Evolutionary conservation across 2,113 vertebrate species (phyloP).

Genomic region (Urocitellus parryii): DNA sequence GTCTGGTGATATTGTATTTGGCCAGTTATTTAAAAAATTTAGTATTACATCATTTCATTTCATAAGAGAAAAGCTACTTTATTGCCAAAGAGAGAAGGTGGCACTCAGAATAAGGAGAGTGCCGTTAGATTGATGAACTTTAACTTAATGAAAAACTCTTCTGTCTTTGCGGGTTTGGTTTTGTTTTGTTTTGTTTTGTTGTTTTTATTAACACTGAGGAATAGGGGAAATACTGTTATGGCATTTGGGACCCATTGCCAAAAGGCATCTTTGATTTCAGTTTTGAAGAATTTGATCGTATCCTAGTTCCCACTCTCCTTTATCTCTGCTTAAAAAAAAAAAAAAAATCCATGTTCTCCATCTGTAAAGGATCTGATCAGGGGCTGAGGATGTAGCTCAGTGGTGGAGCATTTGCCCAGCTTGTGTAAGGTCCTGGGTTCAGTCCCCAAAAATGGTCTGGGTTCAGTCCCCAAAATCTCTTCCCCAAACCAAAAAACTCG

Average conservation of each 20-base stretch:
- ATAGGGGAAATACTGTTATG: not conserved
- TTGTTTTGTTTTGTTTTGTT: not conserved
- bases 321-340: conserved; percentile 62
- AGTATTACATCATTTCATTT: not conserved
- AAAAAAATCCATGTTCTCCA: not conserved
- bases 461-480: not conserved
- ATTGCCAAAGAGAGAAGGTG: not conserved
- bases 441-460: not conserved
- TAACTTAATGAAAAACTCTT: not conserved
- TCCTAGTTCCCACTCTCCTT: not conserved
- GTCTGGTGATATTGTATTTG: not conserved
- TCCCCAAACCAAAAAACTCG: not conserved
- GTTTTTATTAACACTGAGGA: not conserved
- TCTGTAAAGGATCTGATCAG: not conserved
- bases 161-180: not conserved
- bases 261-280: conserved; percentile 57
- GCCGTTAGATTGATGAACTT: not conserved
- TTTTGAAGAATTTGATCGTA: conserved; percentile 33
- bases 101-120: not conserved
- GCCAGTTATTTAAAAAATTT: not conserved
- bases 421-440: not conserved
- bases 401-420: not conserved
- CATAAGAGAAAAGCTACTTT: not conserved
- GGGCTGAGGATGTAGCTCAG: not conserved
- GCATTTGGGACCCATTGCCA: not conserved